Conservation (phyloP, 1,140 invertebrate genomes). For the Aplysia californica region DNA sequence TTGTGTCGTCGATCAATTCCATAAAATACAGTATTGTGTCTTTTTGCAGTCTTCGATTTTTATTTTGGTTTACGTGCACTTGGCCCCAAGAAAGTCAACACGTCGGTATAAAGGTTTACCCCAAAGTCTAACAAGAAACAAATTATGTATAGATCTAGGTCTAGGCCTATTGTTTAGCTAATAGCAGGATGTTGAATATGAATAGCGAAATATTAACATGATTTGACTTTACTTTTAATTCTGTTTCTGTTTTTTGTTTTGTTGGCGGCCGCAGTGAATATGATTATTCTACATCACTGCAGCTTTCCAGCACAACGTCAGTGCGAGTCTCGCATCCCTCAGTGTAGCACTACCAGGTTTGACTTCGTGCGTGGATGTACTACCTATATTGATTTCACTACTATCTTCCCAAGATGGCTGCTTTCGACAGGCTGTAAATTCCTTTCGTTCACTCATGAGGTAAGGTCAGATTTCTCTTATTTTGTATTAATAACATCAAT, state of each 20-base stretch:
- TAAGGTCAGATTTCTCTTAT: conserved; percentile 27
- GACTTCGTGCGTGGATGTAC: not conserved
- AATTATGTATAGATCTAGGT: no score
- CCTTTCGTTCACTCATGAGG: conserved; percentile 37
- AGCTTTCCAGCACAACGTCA: not conserved
- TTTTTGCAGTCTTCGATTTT: no score
- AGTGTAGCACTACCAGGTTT: not conserved
- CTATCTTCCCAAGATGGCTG: conserved; percentile 57
- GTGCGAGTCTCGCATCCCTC: not conserved
- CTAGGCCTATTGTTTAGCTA: no score
- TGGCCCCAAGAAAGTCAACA: no score
- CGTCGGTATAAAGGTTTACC: no score
- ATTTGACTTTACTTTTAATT: not conserved
- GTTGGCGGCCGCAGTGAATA: not conserved
- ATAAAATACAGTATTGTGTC: no score
- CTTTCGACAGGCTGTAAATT: conserved; percentile 39
- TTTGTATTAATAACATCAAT: not conserved
- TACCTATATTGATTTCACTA: no score
- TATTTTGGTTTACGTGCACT: no score
- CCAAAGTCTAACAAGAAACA: no score
- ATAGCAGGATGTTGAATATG: no score
- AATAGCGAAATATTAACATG: no score
- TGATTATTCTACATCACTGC: not conserved
- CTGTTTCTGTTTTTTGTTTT: not conserved
- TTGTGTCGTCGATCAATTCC: no score